phyloP scores from a whole-genome alignment of 2,888 invertebrate species.

The Morinoia aosen region DNA sequence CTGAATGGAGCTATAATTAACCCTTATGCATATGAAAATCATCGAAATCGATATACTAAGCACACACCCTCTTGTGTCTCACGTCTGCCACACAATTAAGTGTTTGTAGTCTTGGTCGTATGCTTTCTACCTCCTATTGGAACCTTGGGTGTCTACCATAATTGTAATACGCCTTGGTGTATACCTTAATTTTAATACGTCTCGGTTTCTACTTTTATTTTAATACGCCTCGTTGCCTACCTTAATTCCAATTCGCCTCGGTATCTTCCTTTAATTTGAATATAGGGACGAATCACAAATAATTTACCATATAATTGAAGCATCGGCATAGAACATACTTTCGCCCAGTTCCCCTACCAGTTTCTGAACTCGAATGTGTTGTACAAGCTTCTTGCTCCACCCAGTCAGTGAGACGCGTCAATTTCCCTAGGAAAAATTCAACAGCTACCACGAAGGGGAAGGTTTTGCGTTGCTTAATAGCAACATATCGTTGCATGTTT shows the following conservation, averaged over 20 bases:
- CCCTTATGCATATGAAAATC: background rate
- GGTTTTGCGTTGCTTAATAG: conserved; percentile 32
- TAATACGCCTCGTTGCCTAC: no score
- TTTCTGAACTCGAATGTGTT: background rate
- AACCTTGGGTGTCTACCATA: background rate
- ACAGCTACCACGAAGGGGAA: background rate
- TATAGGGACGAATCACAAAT: background rate
- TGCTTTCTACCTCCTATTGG: background rate
- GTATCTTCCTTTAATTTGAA: no score
- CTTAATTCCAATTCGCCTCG: no score
- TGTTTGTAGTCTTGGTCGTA: background rate
- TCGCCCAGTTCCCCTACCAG: background rate
- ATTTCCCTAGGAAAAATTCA: background rate
- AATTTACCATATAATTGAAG: background rate
- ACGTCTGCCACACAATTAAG: background rate
- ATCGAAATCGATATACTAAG: background rate
- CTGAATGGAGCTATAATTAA: background rate
- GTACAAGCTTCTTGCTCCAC: background rate
- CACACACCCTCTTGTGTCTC: background rate
- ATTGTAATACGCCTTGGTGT: background rate
- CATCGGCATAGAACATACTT: background rate
- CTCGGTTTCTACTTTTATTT: no score
- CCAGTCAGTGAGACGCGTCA: background rate
- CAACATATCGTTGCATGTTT: conserved; percentile 31
- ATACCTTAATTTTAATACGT: no score